A percentile compares a stretch with the other conserved stretches of the same genome.
Conservation (phyloP, 2,113 vertebrate genomes). For the Ovis canadensis region DNA sequence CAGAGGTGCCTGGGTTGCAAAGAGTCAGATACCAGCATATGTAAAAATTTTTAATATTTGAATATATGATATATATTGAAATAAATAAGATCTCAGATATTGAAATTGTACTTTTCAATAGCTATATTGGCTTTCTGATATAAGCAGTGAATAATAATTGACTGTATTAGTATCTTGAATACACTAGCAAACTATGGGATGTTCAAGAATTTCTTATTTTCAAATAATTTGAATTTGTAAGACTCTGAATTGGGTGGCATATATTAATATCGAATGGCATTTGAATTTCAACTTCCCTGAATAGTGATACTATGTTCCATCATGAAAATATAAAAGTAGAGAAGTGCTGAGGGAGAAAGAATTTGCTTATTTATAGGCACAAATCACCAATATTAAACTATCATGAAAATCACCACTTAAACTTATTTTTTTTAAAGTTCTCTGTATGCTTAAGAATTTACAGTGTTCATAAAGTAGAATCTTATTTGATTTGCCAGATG, state of each 20-base stretch:
- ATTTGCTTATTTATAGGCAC: background rate
- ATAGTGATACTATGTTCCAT: background rate
- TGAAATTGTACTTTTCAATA: constrained; percentile 6
- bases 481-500: constrained; percentile 2
- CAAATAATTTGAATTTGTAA: constrained; percentile 13
- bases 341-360: background rate
- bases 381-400: background rate
- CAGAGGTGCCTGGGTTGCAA: background rate
- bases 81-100: background rate
- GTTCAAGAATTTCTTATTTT: constrained; percentile 33
- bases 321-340: background rate
- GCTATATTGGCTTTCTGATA: background rate
- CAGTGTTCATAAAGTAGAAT: background rate
- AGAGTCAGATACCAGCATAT: background rate
- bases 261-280: background rate
- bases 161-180: background rate
- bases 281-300: constrained; percentile 28
- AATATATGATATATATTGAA: background rate
- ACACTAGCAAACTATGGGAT: background rate
- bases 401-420: background rate
- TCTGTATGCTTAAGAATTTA: background rate
- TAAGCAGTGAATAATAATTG: background rate
- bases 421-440: constrained; percentile 18
- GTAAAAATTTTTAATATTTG: constrained; percentile 23
- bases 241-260: background rate